Evolutionary conservation across 2,888 invertebrate genomes (phyloP), one percentile per base, ranked within the genome.

Genomic region (Drosophila emarginata): DNA sequence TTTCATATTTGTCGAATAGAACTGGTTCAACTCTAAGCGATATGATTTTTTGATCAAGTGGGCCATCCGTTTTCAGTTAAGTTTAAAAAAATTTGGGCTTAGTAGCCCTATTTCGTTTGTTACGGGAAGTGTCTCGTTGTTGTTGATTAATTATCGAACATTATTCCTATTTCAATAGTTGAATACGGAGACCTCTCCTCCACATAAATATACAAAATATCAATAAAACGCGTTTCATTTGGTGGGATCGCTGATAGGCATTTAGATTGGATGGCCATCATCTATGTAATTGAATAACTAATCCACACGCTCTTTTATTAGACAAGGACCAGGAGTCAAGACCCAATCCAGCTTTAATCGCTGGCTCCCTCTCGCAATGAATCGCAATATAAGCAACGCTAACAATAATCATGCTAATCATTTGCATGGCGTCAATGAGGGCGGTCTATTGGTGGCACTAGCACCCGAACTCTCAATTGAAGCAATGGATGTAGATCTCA

Each of bases 161-260:
- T 74, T 72, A 78, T 81, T 80, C 73, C 71, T 76, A 82, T 81
- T 76, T 67, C 77, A 72, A 84, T 79, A 76, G 78, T 83, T 76
- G 70, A 83, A 78, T 68, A 72, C 75, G 80, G 83, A 80, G 72
- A 80, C 57, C 68, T 72, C 50, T 80, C 83, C 68, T 51, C 60
- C 71, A 73, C 62, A 73, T 51, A 77, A 74, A 77, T 73, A 78
- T 69, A 78, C 50, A 80, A 72, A 70, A 74, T 65, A 78, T 64
- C 63, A 73, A 73, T 61, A 71, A 71, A 80, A 72, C 78, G 68
- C 68, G 72, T 68, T 80, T 78, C 71, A 62, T 64, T 76, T 76
- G 83, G 78, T 79, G 76, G 40, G 71, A 54, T 57, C 36, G 2
- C 12, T 32, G 26, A 11, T 18, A 36, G n/a, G 5, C 52, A 37